Conservation (phyloP, 2,797 vertebrate species). For the Cephalopachus bancanus region DNA sequence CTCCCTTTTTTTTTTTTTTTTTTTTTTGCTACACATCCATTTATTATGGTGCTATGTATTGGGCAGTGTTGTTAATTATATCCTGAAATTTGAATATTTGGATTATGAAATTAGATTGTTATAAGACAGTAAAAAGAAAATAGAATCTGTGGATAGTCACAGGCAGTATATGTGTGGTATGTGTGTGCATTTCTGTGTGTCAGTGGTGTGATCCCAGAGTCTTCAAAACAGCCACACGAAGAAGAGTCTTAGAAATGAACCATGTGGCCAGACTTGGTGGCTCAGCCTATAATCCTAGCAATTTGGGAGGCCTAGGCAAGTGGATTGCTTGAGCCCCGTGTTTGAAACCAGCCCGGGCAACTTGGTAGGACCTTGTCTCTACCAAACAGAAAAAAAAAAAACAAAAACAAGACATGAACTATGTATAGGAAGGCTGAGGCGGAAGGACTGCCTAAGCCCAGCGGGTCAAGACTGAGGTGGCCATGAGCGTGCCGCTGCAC, state of each 20-base stretch:
- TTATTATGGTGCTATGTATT: neutral
- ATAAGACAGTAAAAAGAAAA: neutral
- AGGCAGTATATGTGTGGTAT: neutral
- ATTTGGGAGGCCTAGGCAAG: too few species aligned
- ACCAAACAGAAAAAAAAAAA: too few species aligned
- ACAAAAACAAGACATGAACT: too few species aligned
- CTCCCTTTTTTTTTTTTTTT: neutral
- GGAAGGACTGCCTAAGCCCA: too few species aligned
- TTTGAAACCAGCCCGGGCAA: too few species aligned
- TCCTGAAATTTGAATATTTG: conserved; percentile 8
- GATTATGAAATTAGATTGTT: neutral
- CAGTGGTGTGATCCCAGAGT: neutral
- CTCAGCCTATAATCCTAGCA: too few species aligned
- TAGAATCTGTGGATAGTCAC: neutral
- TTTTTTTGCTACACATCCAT: neutral
- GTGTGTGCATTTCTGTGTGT: neutral
- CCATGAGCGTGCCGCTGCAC: too few species aligned
- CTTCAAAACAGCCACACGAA: neutral
- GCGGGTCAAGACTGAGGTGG: too few species aligned
- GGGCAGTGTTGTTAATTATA: neutral
- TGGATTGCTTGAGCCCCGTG: too few species aligned
- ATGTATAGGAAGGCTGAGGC: too few species aligned
- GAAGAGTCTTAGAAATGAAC: neutral
- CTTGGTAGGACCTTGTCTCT: too few species aligned
- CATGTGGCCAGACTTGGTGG: neutral